Conservation (phyloP, 2,113 vertebrate genomes). For the Protobothrops mucrosquamatus region DNA sequence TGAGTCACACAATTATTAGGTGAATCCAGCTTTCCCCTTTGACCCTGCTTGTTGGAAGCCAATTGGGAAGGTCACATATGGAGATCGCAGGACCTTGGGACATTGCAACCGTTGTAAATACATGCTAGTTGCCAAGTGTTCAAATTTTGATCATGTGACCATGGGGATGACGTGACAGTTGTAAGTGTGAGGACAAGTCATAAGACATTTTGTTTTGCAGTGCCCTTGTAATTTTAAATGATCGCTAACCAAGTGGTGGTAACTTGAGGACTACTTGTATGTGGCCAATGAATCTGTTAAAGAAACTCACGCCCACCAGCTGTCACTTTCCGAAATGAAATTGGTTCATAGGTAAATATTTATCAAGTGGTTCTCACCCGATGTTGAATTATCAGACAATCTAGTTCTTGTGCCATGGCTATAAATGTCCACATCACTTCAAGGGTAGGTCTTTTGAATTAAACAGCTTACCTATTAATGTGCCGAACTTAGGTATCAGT, state of each 20-base stretch:
- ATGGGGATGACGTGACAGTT: too few species aligned
- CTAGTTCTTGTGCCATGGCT: not conserved
- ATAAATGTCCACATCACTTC: not conserved
- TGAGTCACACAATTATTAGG: not conserved
- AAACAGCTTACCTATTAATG: not conserved
- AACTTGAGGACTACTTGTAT: not conserved
- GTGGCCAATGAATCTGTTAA: not conserved
- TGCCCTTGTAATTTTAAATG: too few species aligned
- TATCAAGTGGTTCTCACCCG: not conserved
- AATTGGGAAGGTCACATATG: not conserved
- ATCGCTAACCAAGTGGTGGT: too few species aligned
- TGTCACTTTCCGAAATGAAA: not conserved
- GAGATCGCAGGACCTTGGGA: not conserved
- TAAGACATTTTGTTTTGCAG: too few species aligned
- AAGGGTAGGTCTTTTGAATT: not conserved
- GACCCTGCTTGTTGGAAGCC: not conserved
- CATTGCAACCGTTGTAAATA: too few species aligned
- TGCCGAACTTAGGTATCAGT: not conserved
- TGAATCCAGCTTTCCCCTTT: not conserved
- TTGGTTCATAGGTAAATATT: not conserved
- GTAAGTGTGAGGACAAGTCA: too few species aligned
- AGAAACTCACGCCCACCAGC: not conserved
- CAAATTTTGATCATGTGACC: too few species aligned
- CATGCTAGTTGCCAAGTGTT: too few species aligned
- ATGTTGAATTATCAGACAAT: not conserved